Conservation (phyloP, 2,888 invertebrate species). For the Cataglyphis cursor region DNA sequence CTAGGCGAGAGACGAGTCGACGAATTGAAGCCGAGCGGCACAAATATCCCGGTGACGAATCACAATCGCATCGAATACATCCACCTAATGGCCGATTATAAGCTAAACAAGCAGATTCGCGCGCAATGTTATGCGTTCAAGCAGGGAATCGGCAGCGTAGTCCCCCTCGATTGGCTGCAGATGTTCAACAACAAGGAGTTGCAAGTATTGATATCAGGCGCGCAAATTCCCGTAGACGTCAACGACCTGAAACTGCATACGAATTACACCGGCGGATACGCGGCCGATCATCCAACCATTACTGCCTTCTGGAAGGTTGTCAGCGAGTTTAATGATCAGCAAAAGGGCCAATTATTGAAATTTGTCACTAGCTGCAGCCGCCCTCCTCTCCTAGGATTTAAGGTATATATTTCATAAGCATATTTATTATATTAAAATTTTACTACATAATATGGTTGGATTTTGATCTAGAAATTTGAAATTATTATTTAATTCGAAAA, state of each 20-base stretch:
- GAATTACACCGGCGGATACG: constrained; percentile 96
- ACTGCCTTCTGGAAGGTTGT: constrained; percentile 96
- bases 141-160: constrained; percentile 95
- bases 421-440: neutral
- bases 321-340: constrained; percentile 93
- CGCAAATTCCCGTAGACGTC: constrained; percentile 97
- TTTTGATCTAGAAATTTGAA: neutral
- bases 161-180: constrained; percentile 96
- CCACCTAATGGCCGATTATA: constrained; percentile 98
- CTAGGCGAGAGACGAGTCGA: constrained; percentile 96
- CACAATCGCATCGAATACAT: constrained; percentile 98
- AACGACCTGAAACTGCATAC: constrained; percentile 95
- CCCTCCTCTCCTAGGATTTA: constrained; percentile 98
- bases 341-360: constrained; percentile 95
- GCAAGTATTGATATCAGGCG: constrained; percentile 98
- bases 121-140: constrained; percentile 96
- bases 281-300: constrained; percentile 94
- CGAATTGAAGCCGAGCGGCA: constrained; percentile 96
- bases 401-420: constrained; percentile 88
- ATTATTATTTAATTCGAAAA: neutral
- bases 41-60: constrained; percentile 95
- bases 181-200: constrained; percentile 98
- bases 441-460: neutral
- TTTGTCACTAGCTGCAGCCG: constrained; percentile 99
- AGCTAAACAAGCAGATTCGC: constrained; percentile 96